Base-by-base conservation (phyloP, 2,797 vertebrate genomes). In the Leuciscus waleckii region DNA sequence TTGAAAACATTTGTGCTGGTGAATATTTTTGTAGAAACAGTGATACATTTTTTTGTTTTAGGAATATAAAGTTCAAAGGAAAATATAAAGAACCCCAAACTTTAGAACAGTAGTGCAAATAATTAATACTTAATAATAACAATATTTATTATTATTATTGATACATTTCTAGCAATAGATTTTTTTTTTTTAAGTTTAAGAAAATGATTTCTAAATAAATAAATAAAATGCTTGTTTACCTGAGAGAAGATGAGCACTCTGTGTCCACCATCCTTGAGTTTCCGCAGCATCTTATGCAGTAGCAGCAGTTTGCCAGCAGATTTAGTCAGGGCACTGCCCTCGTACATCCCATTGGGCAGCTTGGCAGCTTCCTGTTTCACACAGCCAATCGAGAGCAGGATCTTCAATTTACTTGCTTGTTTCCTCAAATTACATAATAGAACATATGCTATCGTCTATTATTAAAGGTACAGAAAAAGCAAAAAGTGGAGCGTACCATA, bases 291-390 rank as follows among this genome's bases (percentile, higher is more conserved):
- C 93, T 98, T 99, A 90, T 99, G 97, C 82, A 99, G 95, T 81
- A 99, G 89, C 89, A 96, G 29, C 71, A 99, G 92, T 90, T 99
- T 99, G 83, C 98, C 98, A 78, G 98, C 96, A n/a, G 97, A 94
- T 92, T 98, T 96, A 17, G 97, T 97, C 37, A 99, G 96, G 23
- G 97, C 94, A 73, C 95, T 95, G 67, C 98, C 98, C 58, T 99
- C 98, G 65, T 99, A 99, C 97, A 99, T 99, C 87, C 98, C 98
- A 75, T 99, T 99, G 63, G 98, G 98, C 97, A 99, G 95, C 95
- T 98, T 99, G 81, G 98, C 97, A 85, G 98, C 98, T 95, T 99
- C 98, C 98, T 99, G 91, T 92, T 87, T 10, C 29, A 82, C 88
- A 19, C 41, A 39, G 70, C 13, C 81, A 88, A 77, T 65, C 67